Conservation (phyloP, 2,797 vertebrate species). For the Halcyon smyrnensis region DNA sequence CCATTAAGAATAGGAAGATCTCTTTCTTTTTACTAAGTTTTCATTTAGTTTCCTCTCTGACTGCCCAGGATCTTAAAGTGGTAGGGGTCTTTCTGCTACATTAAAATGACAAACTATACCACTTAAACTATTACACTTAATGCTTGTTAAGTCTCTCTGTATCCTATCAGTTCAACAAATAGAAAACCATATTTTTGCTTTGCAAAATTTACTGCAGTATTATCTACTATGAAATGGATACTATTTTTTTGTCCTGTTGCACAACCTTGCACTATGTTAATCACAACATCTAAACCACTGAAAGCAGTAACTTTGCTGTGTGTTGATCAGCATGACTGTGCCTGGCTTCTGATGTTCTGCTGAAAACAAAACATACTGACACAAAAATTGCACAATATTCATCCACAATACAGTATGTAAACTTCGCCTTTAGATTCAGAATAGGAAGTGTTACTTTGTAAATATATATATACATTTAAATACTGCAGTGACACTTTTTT, state of each 20-base stretch:
- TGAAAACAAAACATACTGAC: neutral
- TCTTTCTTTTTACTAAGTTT: neutral
- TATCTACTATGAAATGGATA: rapidly evolving
- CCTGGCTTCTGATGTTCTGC: neutral
- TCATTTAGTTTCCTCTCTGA: neutral
- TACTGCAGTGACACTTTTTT: neutral
- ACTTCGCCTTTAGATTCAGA: neutral
- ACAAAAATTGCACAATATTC: neutral
- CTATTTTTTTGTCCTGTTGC: neutral
- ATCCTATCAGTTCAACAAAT: neutral
- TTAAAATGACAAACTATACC: neutral
- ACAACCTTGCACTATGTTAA: neutral
- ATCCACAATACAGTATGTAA: neutral
- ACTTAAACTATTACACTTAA: neutral
- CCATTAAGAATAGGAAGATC: neutral
- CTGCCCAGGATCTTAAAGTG: neutral
- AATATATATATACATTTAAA: neutral
- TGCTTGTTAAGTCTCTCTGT: neutral
- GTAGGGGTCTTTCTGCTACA: neutral
- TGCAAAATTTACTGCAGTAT: neutral
- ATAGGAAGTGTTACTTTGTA: neutral
- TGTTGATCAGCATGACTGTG: neutral
- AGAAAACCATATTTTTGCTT: neutral
- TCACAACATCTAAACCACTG: neutral
- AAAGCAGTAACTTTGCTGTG: neutral